Evolutionary conservation across 2,888 invertebrate species (phyloP).

Genomic region (Acronicta psi): DNA sequence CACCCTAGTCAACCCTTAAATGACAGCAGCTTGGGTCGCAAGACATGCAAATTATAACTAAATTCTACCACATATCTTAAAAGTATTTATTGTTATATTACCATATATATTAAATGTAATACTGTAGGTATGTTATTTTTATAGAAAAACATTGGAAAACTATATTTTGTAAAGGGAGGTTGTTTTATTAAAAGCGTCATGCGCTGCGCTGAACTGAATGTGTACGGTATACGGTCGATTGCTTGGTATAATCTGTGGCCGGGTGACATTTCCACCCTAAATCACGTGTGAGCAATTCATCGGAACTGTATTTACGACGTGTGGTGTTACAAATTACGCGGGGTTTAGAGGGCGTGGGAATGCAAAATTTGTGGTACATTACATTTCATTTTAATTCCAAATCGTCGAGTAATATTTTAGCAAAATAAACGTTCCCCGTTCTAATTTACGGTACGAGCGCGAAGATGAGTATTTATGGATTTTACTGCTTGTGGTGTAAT

Average conservation of each 20-base stretch:
- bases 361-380: slow-evolving; percentile 57
- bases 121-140: slow-evolving; percentile 7
- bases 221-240: slow-evolving; percentile 23
- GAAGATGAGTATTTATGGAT: slow-evolving; percentile 63
- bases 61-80: not conserved
- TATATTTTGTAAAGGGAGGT: slow-evolving; percentile 6
- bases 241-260: slow-evolving; percentile 36
- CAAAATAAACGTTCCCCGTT: slow-evolving; percentile 61
- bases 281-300: slow-evolving; percentile 70
- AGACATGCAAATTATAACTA: not conserved
- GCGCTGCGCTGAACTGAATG: not conserved
- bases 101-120: not conserved
- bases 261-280: slow-evolving; percentile 70
- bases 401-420: slow-evolving; percentile 64
- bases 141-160: not conserved
- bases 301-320: slow-evolving; percentile 60
- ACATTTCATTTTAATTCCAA: slow-evolving; percentile 65
- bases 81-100: not conserved
- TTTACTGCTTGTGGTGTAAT: slow-evolving; percentile 56
- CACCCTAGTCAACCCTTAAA: slow-evolving; percentile 24
- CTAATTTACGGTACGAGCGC: slow-evolving; percentile 58
- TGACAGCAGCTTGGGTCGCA: slow-evolving; percentile 9
- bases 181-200: slow-evolving; percentile 11
- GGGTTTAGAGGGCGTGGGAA: slow-evolving; percentile 58
- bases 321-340: slow-evolving; percentile 55